Percentiles rank a stretch among this genome's conserved stretches.
Evolutionary conservation across 2,797 vertebrate genomes (phyloP).

Genomic region (Paratrypauchen microcephalus): DNA sequence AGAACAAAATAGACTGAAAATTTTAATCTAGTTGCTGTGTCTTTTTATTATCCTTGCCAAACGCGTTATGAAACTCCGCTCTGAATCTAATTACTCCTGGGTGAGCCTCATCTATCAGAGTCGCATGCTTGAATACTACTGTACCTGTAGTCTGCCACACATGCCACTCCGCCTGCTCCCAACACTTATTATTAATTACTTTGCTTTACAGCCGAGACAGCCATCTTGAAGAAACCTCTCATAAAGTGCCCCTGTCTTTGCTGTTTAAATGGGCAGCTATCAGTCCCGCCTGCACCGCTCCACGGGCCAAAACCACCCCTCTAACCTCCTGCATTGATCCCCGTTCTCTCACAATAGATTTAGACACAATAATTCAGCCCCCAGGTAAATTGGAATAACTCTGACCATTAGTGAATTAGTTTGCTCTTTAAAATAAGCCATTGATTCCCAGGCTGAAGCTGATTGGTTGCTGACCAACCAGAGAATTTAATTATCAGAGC

Average conservation of each 20-base stretch:
- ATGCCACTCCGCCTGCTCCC: slow-evolving; percentile 32
- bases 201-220: slow-evolving; percentile 66
- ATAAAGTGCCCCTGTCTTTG: slow-evolving; percentile 51
- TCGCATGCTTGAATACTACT: slow-evolving; percentile 21
- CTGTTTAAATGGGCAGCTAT: slow-evolving; percentile 53
- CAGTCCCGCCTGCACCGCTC: slow-evolving; percentile 55
- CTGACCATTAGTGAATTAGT: slow-evolving; percentile 84
- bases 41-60: slow-evolving; percentile 35
- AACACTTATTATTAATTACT: slow-evolving; percentile 69
- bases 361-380: slow-evolving; percentile 72
- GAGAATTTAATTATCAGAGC: slow-evolving; percentile 79
- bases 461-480: slow-evolving; percentile 75
- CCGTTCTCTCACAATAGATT: slow-evolving; percentile 54
- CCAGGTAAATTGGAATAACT: slow-evolving; percentile 83
- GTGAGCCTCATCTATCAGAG: slow-evolving; percentile 35
- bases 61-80: slow-evolving; percentile 43
- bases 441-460: slow-evolving; percentile 72
- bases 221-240: slow-evolving; percentile 53
- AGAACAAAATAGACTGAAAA: background rate
- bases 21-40: slow-evolving; percentile 5
- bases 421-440: slow-evolving; percentile 79
- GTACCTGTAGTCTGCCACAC: slow-evolving; percentile 13
- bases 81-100: slow-evolving; percentile 55
- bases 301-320: slow-evolving; percentile 50
- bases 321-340: slow-evolving; percentile 63